phyloP scores from a whole-genome alignment of 2,113 vertebrate species.

The Mobula birostris region DNA sequence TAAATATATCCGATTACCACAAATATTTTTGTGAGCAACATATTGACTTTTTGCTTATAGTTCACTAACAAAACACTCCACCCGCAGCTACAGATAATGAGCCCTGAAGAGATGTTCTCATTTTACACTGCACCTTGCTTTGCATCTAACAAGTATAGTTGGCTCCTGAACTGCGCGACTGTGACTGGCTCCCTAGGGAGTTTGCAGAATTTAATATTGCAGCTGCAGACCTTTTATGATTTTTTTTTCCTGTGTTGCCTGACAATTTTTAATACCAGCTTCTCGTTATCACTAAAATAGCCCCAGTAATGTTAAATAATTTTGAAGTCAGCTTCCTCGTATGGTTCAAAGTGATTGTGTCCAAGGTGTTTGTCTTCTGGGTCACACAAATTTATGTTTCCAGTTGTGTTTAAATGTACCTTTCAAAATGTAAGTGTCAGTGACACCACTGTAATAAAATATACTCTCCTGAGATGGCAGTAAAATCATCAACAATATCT shows the following conservation, averaged over 20 bases:
- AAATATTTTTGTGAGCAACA: constrained; percentile 12
- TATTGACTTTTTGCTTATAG: constrained; percentile 9
- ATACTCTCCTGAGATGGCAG: background rate
- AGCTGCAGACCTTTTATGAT: background rate
- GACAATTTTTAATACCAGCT: background rate
- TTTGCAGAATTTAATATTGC: background rate
- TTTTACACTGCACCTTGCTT: background rate
- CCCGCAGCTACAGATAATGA: constrained; percentile 6
- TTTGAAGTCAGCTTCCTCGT: background rate
- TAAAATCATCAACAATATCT: background rate
- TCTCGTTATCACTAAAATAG: background rate
- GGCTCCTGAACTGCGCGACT: background rate
- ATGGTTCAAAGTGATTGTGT: background rate
- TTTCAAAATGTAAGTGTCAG: background rate
- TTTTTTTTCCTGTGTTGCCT: background rate
- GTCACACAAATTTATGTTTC: background rate
- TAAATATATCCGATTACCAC: background rate
- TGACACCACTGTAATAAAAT: background rate
- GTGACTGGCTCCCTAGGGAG: background rate
- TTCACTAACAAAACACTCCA: constrained; percentile 7
- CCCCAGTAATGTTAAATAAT: background rate
- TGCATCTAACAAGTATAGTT: background rate
- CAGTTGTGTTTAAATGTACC: background rate
- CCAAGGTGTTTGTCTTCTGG: background rate
- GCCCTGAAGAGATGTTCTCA: background rate